Percentiles rank a stretch among this genome's conserved stretches.
phyloP scores from a whole-genome alignment of 2,888 invertebrate species.

The Tiliacea citrago region DNA sequence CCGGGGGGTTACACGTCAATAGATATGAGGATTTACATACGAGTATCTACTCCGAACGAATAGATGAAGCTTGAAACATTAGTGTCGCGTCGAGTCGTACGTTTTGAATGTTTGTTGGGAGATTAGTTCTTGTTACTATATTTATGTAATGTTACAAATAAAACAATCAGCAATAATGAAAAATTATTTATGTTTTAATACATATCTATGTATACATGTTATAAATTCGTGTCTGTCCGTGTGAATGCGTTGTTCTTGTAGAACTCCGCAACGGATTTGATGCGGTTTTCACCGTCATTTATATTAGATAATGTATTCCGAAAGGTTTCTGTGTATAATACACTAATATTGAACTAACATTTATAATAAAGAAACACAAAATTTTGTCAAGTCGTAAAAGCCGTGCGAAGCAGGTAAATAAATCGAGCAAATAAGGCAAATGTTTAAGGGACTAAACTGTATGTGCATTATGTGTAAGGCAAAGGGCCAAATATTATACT shows the following conservation, averaged over 20 bases:
- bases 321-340: not conserved
- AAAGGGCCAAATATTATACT: not conserved
- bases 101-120: conserved; percentile 32
- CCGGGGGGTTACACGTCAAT: conserved; percentile 60
- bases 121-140: conserved; percentile 19
- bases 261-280: not conserved
- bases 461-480: not conserved
- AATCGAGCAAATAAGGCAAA: not conserved
- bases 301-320: not conserved
- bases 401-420: not conserved
- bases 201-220: not conserved
- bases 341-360: not conserved
- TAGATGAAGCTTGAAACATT: conserved; percentile 59
- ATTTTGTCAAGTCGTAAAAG: not conserved
- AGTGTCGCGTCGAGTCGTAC: conserved; percentile 32
- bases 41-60: conserved; percentile 50
- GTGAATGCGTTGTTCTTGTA: not conserved
- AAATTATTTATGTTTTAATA: not conserved
- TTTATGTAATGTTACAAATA: not conserved
- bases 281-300: not conserved
- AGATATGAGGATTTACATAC: conserved; percentile 63
- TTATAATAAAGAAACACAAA: not conserved
- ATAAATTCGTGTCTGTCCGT: not conserved
- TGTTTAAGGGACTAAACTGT: not conserved
- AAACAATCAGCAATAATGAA: not conserved